A percentile compares a stretch with the other conserved stretches of the same genome.
Evolutionary conservation across 2,888 invertebrate species (phyloP).

Genomic region (Rosalia funebris): DNA sequence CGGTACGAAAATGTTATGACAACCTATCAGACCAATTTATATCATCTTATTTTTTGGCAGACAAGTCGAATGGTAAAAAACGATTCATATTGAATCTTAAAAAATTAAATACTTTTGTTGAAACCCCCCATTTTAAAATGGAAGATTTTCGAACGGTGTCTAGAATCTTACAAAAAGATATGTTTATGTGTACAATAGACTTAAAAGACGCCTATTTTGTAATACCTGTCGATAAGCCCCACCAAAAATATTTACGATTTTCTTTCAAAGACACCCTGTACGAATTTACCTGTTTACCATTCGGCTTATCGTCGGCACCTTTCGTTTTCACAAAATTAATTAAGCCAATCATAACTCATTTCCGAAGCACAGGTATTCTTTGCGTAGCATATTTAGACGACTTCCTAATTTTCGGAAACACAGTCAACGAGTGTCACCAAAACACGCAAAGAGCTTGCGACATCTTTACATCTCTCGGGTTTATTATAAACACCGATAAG

Average conservation of each 20-base stretch:
- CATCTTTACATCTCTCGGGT: constrained; percentile 19
- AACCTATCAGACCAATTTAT: too few relatives aligned
- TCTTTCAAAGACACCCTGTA: constrained; percentile 1
- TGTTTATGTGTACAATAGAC: constrained; percentile 17
- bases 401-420: constrained; percentile 19
- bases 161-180: constrained; percentile 5
- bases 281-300: constrained; percentile 37
- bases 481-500: constrained; percentile 19
- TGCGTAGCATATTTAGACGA: constrained; percentile 36
- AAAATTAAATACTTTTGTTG: constrained; percentile 11
- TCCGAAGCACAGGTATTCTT: constrained; percentile 33
- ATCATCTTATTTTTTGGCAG: constrained; percentile 1
- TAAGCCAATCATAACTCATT: constrained; percentile 36
- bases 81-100: constrained; percentile 11
- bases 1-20: too few relatives aligned
- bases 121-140: constrained; percentile 20
- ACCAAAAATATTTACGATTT: constrained; percentile 27
- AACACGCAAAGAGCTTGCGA: constrained; percentile 3
- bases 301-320: too few relatives aligned
- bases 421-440: not conserved
- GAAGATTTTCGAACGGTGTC: constrained; percentile 21
- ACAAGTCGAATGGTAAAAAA: constrained; percentile 7
- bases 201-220: constrained; percentile 28
- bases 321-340: constrained; percentile 50
- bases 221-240: too few relatives aligned